Percentiles rank a stretch among this genome's conserved stretches.
phyloP scores from a whole-genome alignment of 2,888 invertebrate genomes.

The Eupsilia transversa region DNA sequence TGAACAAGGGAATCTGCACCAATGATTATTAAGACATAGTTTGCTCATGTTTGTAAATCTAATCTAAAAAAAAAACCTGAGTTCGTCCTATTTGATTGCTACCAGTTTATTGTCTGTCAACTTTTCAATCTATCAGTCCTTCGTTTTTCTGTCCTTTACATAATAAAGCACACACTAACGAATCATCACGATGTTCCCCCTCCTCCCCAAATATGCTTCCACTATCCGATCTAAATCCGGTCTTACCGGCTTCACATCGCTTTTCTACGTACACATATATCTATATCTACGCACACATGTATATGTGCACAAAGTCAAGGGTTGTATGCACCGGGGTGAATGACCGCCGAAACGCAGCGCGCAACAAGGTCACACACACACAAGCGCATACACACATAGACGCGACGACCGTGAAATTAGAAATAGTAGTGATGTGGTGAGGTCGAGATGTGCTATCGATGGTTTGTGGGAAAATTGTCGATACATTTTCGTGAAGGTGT shows the following conservation, averaged over 20 bases:
- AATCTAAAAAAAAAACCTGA: not conserved
- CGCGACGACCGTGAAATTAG: constrained; percentile 87
- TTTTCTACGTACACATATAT: constrained; percentile 47
- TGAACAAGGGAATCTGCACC: no score
- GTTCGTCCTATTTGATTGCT: not conserved
- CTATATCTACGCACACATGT: constrained; percentile 40
- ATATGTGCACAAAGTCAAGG: constrained; percentile 84
- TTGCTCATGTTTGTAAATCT: not conserved
- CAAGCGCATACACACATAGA: constrained; percentile 80
- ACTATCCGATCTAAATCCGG: constrained; percentile 50
- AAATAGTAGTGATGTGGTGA: constrained; percentile 83
- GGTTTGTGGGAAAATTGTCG: constrained; percentile 20
- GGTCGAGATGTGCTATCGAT: constrained; percentile 40
- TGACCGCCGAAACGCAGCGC: constrained; percentile 88
- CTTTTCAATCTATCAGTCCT: not conserved
- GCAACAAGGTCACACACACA: constrained; percentile 89
- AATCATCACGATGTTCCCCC: not conserved
- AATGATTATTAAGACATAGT: not conserved
- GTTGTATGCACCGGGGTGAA: constrained; percentile 87
- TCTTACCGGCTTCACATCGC: constrained; percentile 43
- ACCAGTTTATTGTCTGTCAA: not conserved
- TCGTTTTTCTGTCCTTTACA: not conserved
- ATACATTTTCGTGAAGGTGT: not conserved
- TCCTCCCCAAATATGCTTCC: constrained; percentile 6
- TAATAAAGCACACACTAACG: not conserved